Base-by-base conservation (phyloP, 2,113 vertebrate species). In the Piprites chloris region DNA sequence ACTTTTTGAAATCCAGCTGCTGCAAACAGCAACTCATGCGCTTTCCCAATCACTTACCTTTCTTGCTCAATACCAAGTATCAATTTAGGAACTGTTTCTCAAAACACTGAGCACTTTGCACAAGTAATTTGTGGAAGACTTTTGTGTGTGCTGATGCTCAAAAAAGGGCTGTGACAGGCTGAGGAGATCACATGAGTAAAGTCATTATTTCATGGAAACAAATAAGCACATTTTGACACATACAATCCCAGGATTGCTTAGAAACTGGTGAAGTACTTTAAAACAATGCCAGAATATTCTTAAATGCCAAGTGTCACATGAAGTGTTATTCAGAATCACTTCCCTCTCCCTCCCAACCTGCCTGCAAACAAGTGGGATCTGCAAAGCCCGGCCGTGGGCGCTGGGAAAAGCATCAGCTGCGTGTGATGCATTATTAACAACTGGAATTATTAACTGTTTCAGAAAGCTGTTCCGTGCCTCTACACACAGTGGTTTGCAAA, bases 121-220 rank as follows among this genome's bases (percentile, higher is more conserved):
- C 74, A 75, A n/a, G 50, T 47, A 18, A 44, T 61, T 72, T 42
- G 78, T 17, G 47, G 53, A 80, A 82, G 39, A 44, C 47, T 72
- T 32, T 22, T 28, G 39, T 10, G 20, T 23, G 72, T 80, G 66
- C 78, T 2, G 2, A 9, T 22, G 46, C 47, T 26, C 66, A 47
- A 30, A 52, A 46, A 62, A 39, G 13, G 32, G 41, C 82, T 90
- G 44, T 46, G 75, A 46, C 61, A 47, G 28, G 28, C 77, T 47
- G 35, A 27, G 50, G 47, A 46, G 33, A 47, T 27, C 56, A 26
- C 78, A 59, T 2, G 0, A 9, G 6, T 3, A 9, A 18, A 15
- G 7, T 8, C 2, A 3, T 49, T 1, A 0, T 3, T 59, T 59
- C 10, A 1, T 33, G 33, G 2, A 14, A 83, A 76, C 21, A 84